A percentile compares a stretch with the other conserved stretches of the same genome.
Evolutionary conservation across 1,140 invertebrate species (phyloP).

Genomic region (Pentalonia nigronervosa): DNA sequence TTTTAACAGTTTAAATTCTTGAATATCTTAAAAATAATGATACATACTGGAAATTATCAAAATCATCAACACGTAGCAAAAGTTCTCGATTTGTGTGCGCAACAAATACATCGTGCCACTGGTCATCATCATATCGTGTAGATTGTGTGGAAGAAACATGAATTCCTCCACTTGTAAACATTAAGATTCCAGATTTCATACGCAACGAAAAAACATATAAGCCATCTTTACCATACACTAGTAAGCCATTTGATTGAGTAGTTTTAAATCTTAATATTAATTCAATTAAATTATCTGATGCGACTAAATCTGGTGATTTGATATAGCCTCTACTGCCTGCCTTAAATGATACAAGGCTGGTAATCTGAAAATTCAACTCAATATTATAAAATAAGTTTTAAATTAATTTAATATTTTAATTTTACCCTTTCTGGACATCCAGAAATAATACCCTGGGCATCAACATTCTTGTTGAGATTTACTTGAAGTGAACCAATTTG

Average conservation of each 20-base stretch:
- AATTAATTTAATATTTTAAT: background rate
- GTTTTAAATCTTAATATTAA: conserved; percentile 92
- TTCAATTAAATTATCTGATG: conserved; percentile 70
- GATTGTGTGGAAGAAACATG: conserved; percentile 69
- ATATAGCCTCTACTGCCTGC: conserved; percentile 71
- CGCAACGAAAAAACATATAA: conserved; percentile 71
- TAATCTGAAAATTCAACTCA: conserved; percentile 64
- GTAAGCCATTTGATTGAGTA: conserved; percentile 74
- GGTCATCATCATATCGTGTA: conserved; percentile 81
- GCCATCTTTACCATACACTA: conserved; percentile 77
- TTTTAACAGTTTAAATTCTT: background rate
- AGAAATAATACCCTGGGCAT: conserved; percentile 79
- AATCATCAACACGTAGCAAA: conserved; percentile 82
- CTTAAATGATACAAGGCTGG: conserved; percentile 71
- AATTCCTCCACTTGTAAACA: conserved; percentile 74
- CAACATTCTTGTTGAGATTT: conserved; percentile 77
- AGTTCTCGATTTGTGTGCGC: conserved; percentile 69
- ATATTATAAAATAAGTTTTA: background rate
- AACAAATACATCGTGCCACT: conserved; percentile 92
- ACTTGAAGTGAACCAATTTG: conserved; percentile 76
- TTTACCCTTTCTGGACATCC: conserved; percentile 85
- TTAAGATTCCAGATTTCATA: conserved; percentile 74
- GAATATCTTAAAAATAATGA: background rate
- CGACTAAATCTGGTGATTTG: conserved; percentile 64
- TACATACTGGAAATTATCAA: conserved; percentile 71